phyloP scores from a whole-genome alignment of 1,140 invertebrate genomes.

The Thaumetopoea pityocampa region DNA sequence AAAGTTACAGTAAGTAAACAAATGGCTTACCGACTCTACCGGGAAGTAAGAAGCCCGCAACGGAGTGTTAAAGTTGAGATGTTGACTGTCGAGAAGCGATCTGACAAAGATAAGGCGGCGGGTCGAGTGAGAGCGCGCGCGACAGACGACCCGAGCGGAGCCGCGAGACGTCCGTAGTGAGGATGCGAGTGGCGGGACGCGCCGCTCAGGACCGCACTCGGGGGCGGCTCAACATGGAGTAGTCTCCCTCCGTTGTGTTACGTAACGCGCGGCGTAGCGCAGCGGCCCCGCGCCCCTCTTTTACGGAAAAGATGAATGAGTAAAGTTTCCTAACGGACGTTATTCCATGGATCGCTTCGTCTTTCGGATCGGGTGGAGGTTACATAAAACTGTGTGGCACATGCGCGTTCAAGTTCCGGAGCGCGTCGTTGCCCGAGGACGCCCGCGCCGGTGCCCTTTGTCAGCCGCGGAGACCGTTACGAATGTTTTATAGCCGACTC shows the following conservation, averaged over 20 bases:
- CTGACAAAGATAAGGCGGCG: conserved; percentile 19
- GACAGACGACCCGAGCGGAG: conserved; percentile 19
- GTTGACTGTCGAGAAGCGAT: conserved; percentile 20
- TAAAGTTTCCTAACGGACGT: conserved; percentile 69
- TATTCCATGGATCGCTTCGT: conserved; percentile 57
- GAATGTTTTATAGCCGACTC: too few species aligned
- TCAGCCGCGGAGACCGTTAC: too few species aligned
- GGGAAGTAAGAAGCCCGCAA: conserved; percentile 26
- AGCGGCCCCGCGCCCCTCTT: conserved; percentile 59
- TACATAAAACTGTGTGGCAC: conserved; percentile 54
- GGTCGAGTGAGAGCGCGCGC: conserved; percentile 7
- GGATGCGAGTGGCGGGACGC: too few species aligned
- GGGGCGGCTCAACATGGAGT: conserved; percentile 49
- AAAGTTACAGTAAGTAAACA: conserved; percentile 26
- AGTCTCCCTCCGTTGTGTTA: conserved; percentile 53
- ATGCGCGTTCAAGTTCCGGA: too few species aligned
- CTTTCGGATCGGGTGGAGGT: conserved; percentile 50
- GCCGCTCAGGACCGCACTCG: conserved; percentile 48
- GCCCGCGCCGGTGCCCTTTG: too few species aligned
- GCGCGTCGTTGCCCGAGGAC: too few species aligned
- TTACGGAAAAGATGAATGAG: conserved; percentile 72
- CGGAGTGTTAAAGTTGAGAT: conserved; percentile 32
- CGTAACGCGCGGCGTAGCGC: conserved; percentile 57
- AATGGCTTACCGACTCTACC: conserved; percentile 47
- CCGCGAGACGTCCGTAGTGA: too few species aligned